phyloP scores from a whole-genome alignment of 2,797 vertebrate species.

The Sebastes elongatus region DNA sequence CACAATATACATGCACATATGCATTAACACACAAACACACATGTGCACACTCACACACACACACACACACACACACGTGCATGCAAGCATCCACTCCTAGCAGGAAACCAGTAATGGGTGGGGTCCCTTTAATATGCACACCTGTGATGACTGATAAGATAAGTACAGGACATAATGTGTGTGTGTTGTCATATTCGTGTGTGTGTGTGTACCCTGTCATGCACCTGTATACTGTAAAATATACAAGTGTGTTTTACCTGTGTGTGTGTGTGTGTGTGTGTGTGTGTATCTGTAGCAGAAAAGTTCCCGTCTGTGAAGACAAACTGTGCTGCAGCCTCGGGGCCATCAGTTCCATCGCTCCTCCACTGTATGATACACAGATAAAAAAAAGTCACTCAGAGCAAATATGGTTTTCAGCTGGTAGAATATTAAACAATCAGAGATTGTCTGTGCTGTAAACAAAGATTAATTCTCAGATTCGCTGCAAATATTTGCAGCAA shows the following conservation, averaged over 20 bases:
- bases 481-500: conserved; percentile 78
- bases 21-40: neutral
- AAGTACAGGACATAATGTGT: conserved; percentile 14
- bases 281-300: neutral
- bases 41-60: neutral
- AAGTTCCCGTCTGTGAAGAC: neutral
- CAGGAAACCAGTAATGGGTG: conserved; percentile 46
- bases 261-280: neutral
- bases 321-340: neutral
- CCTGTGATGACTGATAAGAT: conserved; percentile 66
- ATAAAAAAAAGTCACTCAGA: conserved; percentile 20
- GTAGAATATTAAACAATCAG: conserved; percentile 65
- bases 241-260: neutral
- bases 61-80: neutral
- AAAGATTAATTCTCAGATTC: conserved; percentile 70
- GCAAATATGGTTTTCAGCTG: conserved; percentile 38
- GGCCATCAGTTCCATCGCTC: neutral
- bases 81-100: neutral
- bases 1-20: neutral
- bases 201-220: neutral
- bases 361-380: neutral
- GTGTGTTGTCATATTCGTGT: conserved; percentile 7
- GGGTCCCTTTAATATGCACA: conserved; percentile 31
- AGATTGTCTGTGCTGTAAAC: conserved; percentile 56
- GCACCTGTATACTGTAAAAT: conserved; percentile 4